These are phyloP conservation scores for Oncorhynchus tshawytscha DNA, from an alignment of 2,113 vertebrate genomes.

Conservation along the genomic window DNA sequence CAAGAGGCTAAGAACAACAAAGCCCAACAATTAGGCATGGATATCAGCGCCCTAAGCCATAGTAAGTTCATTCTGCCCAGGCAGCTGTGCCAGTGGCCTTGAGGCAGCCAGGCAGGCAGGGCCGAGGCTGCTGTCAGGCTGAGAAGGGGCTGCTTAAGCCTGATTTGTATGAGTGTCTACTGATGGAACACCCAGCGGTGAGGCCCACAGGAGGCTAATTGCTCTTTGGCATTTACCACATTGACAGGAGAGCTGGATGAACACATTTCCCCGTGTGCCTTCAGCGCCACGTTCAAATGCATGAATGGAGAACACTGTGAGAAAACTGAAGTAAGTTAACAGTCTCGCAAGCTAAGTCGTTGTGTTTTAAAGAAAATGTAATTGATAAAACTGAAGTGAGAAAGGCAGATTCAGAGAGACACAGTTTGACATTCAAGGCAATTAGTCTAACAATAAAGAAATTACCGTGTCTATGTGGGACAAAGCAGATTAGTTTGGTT, in stretches of 20 bases:
- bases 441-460: no score
- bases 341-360: no score
- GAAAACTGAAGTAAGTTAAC: neutral
- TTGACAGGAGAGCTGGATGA: constrained; percentile 41
- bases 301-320: constrained; percentile 22
- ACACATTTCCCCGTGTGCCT: constrained; percentile 40
- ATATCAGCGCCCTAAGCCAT: neutral
- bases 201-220: constrained; percentile 64
- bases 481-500: no score
- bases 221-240: constrained; percentile 66
- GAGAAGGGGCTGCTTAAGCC: constrained; percentile 12
- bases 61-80: no score
- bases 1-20: neutral
- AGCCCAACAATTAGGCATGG: neutral
- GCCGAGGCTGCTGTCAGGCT: constrained; percentile 43
- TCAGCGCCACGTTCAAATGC: constrained; percentile 35
- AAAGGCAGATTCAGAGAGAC: no score
- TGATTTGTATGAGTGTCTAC: constrained; percentile 62
- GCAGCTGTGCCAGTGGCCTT: constrained; percentile 21
- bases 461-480: no score
- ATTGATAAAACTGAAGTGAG: no score
- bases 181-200: constrained; percentile 48
- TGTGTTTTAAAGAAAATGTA: no score
- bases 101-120: constrained; percentile 1
- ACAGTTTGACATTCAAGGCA: no score